Base-by-base conservation (phyloP, 2,113 vertebrate genomes). In the Phrynosoma platyrhinos region DNA sequence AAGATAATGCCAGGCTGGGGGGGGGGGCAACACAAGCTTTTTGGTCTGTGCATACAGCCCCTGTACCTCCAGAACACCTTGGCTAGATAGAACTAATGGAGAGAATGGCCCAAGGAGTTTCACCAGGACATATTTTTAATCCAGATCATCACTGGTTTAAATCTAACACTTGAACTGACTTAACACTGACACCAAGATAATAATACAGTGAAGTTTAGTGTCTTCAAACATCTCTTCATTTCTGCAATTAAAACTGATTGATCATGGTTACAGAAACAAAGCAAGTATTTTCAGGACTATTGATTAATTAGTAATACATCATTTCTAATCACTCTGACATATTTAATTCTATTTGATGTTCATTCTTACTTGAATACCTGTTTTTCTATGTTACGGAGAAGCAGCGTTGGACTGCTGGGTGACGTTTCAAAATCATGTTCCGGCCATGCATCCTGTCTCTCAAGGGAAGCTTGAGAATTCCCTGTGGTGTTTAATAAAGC, bases 351-450 rank as follows among this genome's bases (percentile, higher is more conserved):
- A 79, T 1, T n/a, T 83, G 74, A 72, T 18, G 0, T 9, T 79
- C 9, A 12, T 53, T 92, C 64, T 93, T 36, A 25, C 27, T 90
- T 94, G 93, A 98, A 97, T 97, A 99, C 98, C 98, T 99, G 98
- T 97, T 97, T 98, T 91, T 99, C 98, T 95, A 99, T 99, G 96
- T 98, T 99, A 92, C 97, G 96, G 93, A 99, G 97, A 86, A 99
- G 98, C 80, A 97, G 96, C 23, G 97, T 98, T 81, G 98, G 98
- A 90, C 98, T 99, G 97, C 98, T 98, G 90, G 97, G 98, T 92
- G 98, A 98, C 90, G 96, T 96, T 95, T 99, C 98, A 88, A 96
- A 97, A 94, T 97, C 97, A 58, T 95, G 95, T 86, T 98, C 98
- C 21, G 96, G 95, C 82, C 96, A 90, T 86, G 94, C 93, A 93